Evolutionary conservation across 2,888 invertebrate genomes (phyloP), one percentile per base, ranked within the genome.

Genomic region (Cataglyphis rosenhaueri): DNA sequence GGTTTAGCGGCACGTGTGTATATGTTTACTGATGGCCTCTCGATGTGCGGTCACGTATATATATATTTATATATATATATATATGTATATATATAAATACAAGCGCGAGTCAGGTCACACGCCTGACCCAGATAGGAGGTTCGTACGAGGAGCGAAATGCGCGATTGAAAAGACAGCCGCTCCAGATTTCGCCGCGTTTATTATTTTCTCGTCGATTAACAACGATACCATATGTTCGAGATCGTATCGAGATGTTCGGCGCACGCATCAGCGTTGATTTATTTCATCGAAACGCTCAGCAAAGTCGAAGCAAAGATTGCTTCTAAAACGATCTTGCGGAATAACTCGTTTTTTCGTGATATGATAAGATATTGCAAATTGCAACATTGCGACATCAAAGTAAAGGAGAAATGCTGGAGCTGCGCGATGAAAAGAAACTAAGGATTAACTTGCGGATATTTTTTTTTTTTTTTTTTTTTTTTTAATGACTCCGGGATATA

Each of bases 81-180:
- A 25, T 25, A 25, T 25, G 0, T 25, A 25, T 25, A 70, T 66
- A 52, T 35, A 83, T 82, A 74, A 52, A 84, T 65, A 85, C 78
- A 81, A 81, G 68, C 65, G 79, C 81, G 71, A 86, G 88, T 87
- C 85, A 82, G 89, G 89, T 91, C 90, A 89, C 87, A 89, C 87
- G 88, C 81, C 83, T 89, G 91, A 91, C 90, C 91, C 75, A 90
- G 88, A 90, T 91, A 86, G 73, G 55, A 83, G 85, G 85, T 87
- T 84, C 83, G 86, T 81, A 79, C 87, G 82, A 52, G 48, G 68
- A 84, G 84, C 87, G 86, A 88, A 84, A 85, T 84, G 84, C 84
- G 83, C 87, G 84, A 87, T 86, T 85, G 85, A 86, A 85, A 88
- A 89, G 87, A 89, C 84, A 84, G 48, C 48, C 83, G 89, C 82